A percentile compares a stretch with the other conserved stretches of the same genome.
Conservation (phyloP, 2,888 invertebrate species). For the Apeira syringaria region DNA sequence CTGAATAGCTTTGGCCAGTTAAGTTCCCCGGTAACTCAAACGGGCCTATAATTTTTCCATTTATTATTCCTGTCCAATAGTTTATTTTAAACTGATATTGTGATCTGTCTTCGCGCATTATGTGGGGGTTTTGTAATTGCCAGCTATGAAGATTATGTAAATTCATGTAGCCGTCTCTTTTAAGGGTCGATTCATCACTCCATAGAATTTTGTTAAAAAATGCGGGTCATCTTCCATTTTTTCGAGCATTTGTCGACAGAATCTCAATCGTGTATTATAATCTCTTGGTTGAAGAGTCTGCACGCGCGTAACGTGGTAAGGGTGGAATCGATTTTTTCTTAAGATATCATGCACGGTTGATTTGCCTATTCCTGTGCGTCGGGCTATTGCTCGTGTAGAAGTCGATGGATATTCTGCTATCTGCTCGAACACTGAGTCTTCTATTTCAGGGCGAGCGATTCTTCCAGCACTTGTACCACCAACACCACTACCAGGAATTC, state of each 20-base stretch:
- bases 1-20: neutral
- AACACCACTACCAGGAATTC: no score
- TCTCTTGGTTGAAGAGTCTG: neutral
- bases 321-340: neutral
- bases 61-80: neutral
- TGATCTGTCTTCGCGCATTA: neutral
- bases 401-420: neutral
- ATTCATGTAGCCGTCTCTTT: neutral
- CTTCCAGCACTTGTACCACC: no score
- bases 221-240: neutral
- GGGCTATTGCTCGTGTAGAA: neutral
- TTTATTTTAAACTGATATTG: neutral
- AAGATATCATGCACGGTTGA: neutral
- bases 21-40: neutral
- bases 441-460: neutral
- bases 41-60: neutral
- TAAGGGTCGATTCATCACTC: neutral
- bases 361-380: neutral
- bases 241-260: neutral
- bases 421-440: neutral
- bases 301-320: neutral
- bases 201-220: neutral
- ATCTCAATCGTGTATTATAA: neutral
- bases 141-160: neutral
- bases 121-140: neutral